Evolutionary conservation across 2,113 vertebrate genomes (phyloP), one percentile per base, ranked within the genome.

Genomic region (Coturnix japonica): DNA sequence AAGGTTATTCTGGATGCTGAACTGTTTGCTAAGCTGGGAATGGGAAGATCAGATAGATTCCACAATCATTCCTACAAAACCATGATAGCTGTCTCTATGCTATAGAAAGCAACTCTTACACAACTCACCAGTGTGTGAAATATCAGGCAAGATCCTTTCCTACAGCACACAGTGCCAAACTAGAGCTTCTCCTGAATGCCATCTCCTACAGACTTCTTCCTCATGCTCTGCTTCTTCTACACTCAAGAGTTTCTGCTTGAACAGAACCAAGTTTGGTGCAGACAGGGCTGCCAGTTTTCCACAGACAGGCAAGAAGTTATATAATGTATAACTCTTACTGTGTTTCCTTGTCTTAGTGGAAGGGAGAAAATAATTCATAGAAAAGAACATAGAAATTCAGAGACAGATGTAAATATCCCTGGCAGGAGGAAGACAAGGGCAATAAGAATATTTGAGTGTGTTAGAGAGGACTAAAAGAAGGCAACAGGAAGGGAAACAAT

Each of bases 251-350:
- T 37, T 3, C 28, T 25, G 15, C 66, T 81, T 33, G 11, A 75
- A 10, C 16, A 47, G 1, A 9, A 44, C 15, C 18, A 39, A n/a
- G 75, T 1, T 4, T 28, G 46, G 33, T 63, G 37, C 30, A 30
- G 5, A 14, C 13, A 43, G 23, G 20, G 15, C 31, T 74, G 64
- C 21, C 13, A 25, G 23, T 41, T 78, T 60, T 6, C 41, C 10
- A 8, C 1, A 2, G 9, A 23, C 5, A 6, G 13, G 35, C 19
- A 79, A 72, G 14, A 61, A 76, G 25, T 0, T 19, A 4, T 17
- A 31, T 0, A 0, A 16, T 54, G 53, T 26, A 22, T 6, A 53
- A 57, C 14, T 72, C 73, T 59, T n/a, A 9, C 6, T 54, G 37
- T 51, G 53, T 17, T 64, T 49, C 35, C 37, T 53, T 19, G 12